Evolutionary conservation across 2,113 vertebrate species (phyloP).

Genomic region (Peromyscus polionotus): DNA sequence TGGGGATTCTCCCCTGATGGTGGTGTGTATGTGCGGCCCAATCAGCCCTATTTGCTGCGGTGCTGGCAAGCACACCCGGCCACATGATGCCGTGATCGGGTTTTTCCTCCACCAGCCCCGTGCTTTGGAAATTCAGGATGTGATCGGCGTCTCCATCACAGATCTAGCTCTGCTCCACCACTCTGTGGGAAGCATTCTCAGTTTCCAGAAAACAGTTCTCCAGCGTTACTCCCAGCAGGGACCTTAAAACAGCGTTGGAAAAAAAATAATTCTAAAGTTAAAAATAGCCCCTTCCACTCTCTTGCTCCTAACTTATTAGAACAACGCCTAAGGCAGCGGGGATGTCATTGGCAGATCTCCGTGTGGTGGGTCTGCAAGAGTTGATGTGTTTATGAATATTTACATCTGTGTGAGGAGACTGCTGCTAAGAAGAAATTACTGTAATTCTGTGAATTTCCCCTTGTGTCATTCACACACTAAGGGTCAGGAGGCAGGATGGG

Average conservation of each 20-base stretch:
- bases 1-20: neutral
- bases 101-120: neutral
- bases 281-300: conserved; percentile 78
- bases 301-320: conserved; percentile 80
- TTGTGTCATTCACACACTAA: neutral
- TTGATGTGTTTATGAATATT: conserved; percentile 78
- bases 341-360: neutral
- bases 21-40: neutral
- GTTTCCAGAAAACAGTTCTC: neutral
- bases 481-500: neutral
- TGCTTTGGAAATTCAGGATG: neutral
- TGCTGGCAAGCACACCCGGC: accelerated
- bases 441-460: neutral
- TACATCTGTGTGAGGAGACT: conserved; percentile 40
- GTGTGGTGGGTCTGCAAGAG: conserved; percentile 59
- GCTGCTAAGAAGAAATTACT: conserved; percentile 41
- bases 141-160: conserved; percentile 2
- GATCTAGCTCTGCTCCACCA: conserved; percentile 30
- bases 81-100: neutral
- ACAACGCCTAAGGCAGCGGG: conserved; percentile 73
- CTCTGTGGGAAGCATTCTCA: conserved; percentile 40
- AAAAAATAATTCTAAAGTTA: conserved; percentile 54
- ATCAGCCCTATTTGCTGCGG: neutral
- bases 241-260: conserved; percentile 81
- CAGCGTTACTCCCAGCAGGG: neutral